These are phyloP conservation scores for Rhopalosiphum maidis DNA, from an alignment of 1,140 invertebrate species.

Conservation along the genomic window DNA sequence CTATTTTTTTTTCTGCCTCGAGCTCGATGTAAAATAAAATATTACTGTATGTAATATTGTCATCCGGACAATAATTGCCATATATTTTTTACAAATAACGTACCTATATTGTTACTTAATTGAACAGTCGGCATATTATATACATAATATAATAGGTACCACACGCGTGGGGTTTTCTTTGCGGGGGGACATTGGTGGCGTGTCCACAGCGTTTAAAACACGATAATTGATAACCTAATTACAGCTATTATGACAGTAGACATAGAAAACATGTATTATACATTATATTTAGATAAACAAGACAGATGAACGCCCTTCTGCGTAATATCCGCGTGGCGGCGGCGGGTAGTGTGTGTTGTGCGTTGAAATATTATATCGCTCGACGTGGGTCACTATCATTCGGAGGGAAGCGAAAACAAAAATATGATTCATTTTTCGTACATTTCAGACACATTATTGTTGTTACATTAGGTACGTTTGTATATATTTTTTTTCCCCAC, in stretches of 20 bases:
- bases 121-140: neutral
- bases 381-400: neutral
- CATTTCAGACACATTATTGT: neutral
- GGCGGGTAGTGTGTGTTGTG: neutral
- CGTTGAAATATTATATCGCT: neutral
- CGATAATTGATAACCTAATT: constrained; percentile 12
- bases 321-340: neutral
- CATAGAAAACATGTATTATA: neutral
- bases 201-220: neutral
- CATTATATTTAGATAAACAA: neutral
- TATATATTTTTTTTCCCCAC: constrained; percentile 7
- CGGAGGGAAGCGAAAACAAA: neutral
- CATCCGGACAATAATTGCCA: neutral
- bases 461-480: neutral
- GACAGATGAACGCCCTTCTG: constrained; percentile 42
- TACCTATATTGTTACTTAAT: neutral
- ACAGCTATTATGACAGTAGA: constrained; percentile 15
- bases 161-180: neutral
- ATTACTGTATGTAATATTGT: neutral
- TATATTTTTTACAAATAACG: neutral
- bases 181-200: neutral
- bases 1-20: neutral
- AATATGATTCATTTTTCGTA: neutral
- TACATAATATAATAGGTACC: too few relatives aligned
- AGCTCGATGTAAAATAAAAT: neutral